Conservation (phyloP, 2,113 vertebrate species). For the Pongo pygmaeus region DNA sequence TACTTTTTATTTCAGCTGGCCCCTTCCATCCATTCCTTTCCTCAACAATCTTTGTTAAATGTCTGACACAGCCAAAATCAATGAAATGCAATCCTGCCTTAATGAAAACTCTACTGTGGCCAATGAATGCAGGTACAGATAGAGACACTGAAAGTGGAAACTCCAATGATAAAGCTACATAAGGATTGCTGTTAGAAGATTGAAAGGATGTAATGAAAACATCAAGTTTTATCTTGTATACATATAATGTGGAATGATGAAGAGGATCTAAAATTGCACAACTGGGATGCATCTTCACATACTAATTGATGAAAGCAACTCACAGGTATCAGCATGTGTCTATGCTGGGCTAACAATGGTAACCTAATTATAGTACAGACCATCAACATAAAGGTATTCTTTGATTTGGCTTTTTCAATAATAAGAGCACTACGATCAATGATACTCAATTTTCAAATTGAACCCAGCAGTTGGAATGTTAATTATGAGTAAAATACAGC, state of each 20-base stretch:
- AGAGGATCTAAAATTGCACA: background rate
- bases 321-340: background rate
- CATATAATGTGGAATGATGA: background rate
- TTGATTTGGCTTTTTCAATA: background rate
- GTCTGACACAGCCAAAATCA: background rate
- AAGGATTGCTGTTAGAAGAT: background rate
- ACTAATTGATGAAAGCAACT: background rate
- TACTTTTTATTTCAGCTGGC: background rate
- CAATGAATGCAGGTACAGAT: background rate
- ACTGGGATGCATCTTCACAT: background rate
- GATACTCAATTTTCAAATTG: background rate
- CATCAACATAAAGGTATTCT: background rate
- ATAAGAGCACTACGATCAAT: background rate
- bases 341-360: background rate
- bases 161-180: background rate
- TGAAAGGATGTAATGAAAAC: background rate
- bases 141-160: background rate
- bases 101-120: background rate
- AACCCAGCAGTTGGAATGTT: background rate
- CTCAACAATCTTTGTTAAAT: background rate
- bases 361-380: background rate
- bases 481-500: no score
- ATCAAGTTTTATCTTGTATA: background rate
- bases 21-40: background rate
- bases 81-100: background rate